Evolutionary conservation across 2,113 vertebrate genomes (phyloP).

Genomic region (Epinephelus cyanopodus): DNA sequence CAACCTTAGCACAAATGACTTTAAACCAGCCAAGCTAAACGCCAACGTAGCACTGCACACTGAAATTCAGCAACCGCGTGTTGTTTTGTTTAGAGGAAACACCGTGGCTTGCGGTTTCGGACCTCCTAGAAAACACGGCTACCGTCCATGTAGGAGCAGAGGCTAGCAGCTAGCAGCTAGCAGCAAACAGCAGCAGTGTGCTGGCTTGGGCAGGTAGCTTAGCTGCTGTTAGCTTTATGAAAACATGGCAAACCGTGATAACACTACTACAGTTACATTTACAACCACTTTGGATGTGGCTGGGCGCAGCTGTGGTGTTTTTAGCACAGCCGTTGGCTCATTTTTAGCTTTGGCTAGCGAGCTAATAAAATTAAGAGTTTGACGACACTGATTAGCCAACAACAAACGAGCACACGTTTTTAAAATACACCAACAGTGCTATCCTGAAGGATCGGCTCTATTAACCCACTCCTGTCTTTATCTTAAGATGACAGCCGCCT

Average conservation of each 20-base stretch:
- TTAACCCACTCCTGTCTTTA: accelerated
- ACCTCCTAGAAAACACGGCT: slow-evolving; percentile 8
- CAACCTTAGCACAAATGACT: slow-evolving; percentile 75
- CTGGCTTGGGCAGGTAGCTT: slow-evolving; percentile 54
- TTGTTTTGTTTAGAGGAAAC: not conserved
- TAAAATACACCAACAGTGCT: slow-evolving; percentile 1
- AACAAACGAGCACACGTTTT: slow-evolving; percentile 54
- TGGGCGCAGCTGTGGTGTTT: not conserved
- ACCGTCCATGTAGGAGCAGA: slow-evolving; percentile 35
- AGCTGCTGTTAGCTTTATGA: slow-evolving; percentile 53
- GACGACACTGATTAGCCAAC: slow-evolving; percentile 56
- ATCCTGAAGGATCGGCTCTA: accelerated
- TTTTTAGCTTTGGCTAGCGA: not conserved
- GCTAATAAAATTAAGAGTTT: slow-evolving; percentile 34
- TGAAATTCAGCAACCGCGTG: not conserved
- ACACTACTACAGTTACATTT: not conserved
- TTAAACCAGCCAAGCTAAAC: slow-evolving; percentile 5
- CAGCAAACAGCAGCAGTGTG: slow-evolving; percentile 24
- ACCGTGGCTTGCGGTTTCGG: not conserved
- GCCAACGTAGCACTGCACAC: not conserved
- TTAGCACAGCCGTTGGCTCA: accelerated
- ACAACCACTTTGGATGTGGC: no score
- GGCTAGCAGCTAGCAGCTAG: slow-evolving; percentile 45
- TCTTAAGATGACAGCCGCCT: accelerated
- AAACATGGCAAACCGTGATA: slow-evolving; percentile 51